These are phyloP conservation scores for Vanacampus margaritifer DNA, from an alignment of 2,113 vertebrate species.

Conservation along the genomic window DNA sequence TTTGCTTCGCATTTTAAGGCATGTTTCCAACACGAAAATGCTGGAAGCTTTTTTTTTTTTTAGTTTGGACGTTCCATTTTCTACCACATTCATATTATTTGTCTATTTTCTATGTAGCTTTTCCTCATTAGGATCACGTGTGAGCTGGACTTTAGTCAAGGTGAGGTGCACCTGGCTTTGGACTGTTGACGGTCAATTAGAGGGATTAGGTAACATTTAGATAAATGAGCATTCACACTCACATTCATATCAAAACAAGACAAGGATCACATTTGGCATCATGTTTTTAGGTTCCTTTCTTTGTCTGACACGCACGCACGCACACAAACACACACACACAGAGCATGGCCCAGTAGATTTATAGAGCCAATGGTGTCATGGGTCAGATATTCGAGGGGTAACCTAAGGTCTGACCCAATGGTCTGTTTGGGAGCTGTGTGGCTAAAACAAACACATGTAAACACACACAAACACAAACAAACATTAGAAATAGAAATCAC, in stretches of 20 bases:
- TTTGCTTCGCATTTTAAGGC: no score
- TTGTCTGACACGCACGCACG: not conserved
- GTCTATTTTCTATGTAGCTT: no score
- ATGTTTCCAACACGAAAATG: no score
- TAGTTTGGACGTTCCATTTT: no score
- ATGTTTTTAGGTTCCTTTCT: not conserved
- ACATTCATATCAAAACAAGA: not conserved
- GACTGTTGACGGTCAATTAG: no score
- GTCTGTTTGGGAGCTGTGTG: conserved; percentile 46
- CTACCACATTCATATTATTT: no score
- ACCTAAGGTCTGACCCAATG: conserved; percentile 53
- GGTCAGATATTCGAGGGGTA: conserved; percentile 57
- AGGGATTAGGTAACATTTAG: not conserved
- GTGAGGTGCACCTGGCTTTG: no score
- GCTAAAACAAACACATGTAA: conserved; percentile 13
- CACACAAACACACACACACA: conserved; percentile 23
- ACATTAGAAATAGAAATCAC: conserved; percentile 1
- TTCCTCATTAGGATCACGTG: no score
- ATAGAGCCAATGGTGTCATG: conserved; percentile 46
- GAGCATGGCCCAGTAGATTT: conserved; percentile 45
- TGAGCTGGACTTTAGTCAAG: no score
- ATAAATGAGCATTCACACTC: not conserved
- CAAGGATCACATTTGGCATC: not conserved
- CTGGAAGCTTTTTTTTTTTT: no score
- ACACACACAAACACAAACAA: conserved; percentile 15